Evolutionary conservation across 2,113 vertebrate species (phyloP).

Genomic region (Gopherus flavomarginatus): DNA sequence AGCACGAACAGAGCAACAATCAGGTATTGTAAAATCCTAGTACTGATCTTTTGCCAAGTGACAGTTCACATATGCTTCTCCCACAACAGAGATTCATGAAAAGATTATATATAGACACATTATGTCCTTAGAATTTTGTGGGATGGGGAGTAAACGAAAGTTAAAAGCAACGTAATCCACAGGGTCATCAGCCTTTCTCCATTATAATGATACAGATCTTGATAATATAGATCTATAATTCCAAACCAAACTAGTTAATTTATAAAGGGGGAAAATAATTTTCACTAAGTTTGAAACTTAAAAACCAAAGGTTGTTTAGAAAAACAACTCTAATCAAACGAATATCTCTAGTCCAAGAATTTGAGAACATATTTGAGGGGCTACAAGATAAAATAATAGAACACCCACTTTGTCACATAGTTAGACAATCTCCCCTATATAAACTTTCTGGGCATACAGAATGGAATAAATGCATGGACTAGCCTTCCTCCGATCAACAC

Average conservation of each 20-base stretch:
- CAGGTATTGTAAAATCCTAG: neutral
- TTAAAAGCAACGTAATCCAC: neutral
- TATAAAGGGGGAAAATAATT: neutral
- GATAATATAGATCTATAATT: neutral
- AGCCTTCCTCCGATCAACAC: neutral
- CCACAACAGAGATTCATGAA: neutral
- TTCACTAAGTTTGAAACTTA: neutral
- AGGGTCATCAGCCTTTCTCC: neutral
- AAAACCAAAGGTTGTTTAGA: neutral
- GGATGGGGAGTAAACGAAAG: rapidly evolving
- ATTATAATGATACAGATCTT: neutral
- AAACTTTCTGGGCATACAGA: neutral
- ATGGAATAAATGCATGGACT: neutral
- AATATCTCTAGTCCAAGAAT: neutral
- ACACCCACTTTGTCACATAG: neutral
- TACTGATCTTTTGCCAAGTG: neutral
- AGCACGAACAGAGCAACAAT: neutral
- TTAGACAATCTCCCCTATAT: neutral
- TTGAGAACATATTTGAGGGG: neutral
- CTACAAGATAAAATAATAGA: neutral
- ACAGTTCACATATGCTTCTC: neutral
- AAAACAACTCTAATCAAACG: neutral
- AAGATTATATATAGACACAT: neutral
- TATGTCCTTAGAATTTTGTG: neutral
- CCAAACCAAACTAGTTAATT: neutral